Base-by-base conservation (phyloP, 2,797 vertebrate genomes). In the Characodon lateralis region DNA sequence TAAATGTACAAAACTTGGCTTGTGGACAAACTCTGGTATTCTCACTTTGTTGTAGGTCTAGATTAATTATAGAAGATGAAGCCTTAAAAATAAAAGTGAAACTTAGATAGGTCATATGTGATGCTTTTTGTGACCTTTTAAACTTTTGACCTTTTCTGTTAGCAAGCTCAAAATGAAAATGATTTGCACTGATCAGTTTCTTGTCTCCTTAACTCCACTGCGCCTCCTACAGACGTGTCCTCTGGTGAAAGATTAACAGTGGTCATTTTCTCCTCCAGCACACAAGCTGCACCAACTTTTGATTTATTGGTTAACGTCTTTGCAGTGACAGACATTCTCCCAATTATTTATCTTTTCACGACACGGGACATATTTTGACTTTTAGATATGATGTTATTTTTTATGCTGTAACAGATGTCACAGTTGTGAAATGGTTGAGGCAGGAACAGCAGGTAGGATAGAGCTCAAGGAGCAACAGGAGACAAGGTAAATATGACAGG, bases 141-240 rank as follows among this genome's bases (percentile, higher is more conserved):
- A 88, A 83, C 91, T 92, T 94, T 85, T 80, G 89, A 82, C 79
- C 91, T 88, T 85, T 96, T 96, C 94, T 96, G 95, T 97, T 96
- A 96, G 94, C 78, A 4, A 92, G 73, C 72, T 95, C 94, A 97
- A 96, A 95, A 31, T 48, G 1, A n/a, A 95, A 96, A 97, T 97
- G 95, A 98, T 97, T 98, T 98, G 97, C 96, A 95, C 95, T 96
- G 96, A 97, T 98, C 97, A 96, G 96, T 97, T 96, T 96, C 95
- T 95, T 93, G 92, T 94, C 96, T 95, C 95, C 96, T 95, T 95
- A 39, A 96, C 96, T 97, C 95, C 97, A 96, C 97, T 95, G 95
- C 94, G 82, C 92, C 85, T 92, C 93, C 97, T 97, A 98, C 97
- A 97, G 96, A 97, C 95, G 95, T 96, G 96, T 88, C 88, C 89